Conservation (phyloP, 2,797 vertebrate genomes). For the Pangasius mekongensis region DNA sequence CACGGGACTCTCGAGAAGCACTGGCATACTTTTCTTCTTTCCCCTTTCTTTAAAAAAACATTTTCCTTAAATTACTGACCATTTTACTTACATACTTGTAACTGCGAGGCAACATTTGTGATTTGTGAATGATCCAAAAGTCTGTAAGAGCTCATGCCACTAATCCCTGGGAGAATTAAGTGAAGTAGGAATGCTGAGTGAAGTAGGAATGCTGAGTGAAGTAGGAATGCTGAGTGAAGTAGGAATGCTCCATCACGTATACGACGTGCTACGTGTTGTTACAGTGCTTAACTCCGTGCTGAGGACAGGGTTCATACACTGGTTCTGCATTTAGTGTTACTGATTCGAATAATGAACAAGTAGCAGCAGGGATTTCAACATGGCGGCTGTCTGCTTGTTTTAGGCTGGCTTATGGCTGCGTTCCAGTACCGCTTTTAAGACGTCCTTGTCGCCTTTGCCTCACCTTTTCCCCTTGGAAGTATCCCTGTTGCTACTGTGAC, state of each 20-base stretch:
- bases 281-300: not conserved
- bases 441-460: not conserved
- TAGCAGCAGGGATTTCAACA: not conserved
- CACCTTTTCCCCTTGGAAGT: not conserved
- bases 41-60: too few species aligned
- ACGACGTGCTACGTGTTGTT: not conserved
- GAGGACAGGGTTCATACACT: not conserved
- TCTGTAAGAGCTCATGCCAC: not conserved
- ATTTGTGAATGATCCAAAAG: not conserved
- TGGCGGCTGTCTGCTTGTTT: not conserved
- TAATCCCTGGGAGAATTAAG: not conserved
- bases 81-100: not conserved
- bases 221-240: too few species aligned
- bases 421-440: not conserved
- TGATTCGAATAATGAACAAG: not conserved
- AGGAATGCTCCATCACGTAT: too few species aligned
- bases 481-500: not conserved
- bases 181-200: not conserved
- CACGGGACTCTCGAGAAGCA: not conserved
- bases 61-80: too few species aligned
- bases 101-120: not conserved
- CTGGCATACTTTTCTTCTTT: too few species aligned
- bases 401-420: not conserved
- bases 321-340: not conserved
- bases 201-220: not conserved